A percentile compares a stretch with the other conserved stretches of the same genome.
These are phyloP conservation scores for Hirtodrosophila histrioides DNA, from an alignment of 2,888 invertebrate genomes.

Conservation along the genomic window DNA sequence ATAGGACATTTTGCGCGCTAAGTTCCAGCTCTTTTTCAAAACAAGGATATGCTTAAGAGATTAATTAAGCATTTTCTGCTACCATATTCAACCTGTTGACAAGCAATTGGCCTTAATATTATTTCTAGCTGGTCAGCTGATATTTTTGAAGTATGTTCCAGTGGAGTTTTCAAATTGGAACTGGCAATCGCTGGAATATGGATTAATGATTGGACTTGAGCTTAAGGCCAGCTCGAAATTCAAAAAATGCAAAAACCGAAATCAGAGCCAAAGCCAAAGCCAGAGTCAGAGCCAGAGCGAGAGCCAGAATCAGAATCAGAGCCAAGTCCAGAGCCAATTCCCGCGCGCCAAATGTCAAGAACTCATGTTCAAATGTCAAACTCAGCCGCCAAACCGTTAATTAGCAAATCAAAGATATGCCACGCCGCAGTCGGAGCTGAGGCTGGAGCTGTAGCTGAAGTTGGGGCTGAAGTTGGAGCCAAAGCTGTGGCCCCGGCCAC, in stretches of 20 bases:
- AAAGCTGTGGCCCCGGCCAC: constrained; percentile 41
- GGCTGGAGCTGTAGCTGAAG: constrained; percentile 6
- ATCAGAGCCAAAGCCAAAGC: constrained; percentile 5
- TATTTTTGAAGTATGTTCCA: too few relatives aligned
- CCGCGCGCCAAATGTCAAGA: constrained; percentile 78
- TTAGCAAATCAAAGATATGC: constrained; percentile 81
- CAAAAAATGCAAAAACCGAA: constrained; percentile 10
- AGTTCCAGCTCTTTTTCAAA: too few relatives aligned
- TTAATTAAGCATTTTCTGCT: too few relatives aligned
- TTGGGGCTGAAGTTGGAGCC: constrained; percentile 4
- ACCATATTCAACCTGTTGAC: too few relatives aligned
- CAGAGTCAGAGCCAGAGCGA: constrained; percentile 8
- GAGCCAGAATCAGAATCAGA: constrained; percentile 8
- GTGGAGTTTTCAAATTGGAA: too few relatives aligned
- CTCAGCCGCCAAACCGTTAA: constrained; percentile 83
- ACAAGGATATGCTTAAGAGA: too few relatives aligned
- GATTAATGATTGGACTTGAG: constrained; percentile 23
- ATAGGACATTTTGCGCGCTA: too few relatives aligned
- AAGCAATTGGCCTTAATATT: too few relatives aligned
- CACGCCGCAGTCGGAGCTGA: constrained; percentile 51
- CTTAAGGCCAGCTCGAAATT: neutral
- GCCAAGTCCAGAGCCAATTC: constrained; percentile 42
- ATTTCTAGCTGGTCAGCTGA: too few relatives aligned
- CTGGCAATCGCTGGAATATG: neutral
- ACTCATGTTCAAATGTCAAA: constrained; percentile 82